Evolutionary conservation across 1,140 invertebrate genomes (phyloP).

Genomic region (Trichonephila clavipes): DNA sequence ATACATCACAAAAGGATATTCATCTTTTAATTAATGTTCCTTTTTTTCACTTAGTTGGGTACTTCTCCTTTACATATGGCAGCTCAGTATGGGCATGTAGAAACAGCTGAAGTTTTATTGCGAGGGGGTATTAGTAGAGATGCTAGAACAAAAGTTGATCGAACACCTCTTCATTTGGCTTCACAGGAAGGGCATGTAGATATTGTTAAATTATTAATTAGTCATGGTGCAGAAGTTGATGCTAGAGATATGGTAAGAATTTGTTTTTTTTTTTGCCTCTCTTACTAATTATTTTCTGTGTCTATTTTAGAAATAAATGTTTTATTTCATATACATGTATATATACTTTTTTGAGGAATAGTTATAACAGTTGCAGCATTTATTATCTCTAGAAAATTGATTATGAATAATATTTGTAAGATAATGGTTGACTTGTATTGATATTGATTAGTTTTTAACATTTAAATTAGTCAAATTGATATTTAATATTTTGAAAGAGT

Average conservation of each 20-base stretch:
- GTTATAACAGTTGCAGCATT: too few species aligned
- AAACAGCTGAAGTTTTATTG: constrained; percentile 90
- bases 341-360: too few species aligned
- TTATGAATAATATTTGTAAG: too few species aligned
- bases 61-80: constrained; percentile 94
- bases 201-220: constrained; percentile 89
- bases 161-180: constrained; percentile 93
- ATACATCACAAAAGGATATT: too few species aligned
- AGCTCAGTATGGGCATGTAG: constrained; percentile 90
- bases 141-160: constrained; percentile 94
- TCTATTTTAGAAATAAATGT: too few species aligned
- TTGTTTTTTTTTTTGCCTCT: not conserved
- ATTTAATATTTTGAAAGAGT: too few species aligned
- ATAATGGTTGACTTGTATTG: too few species aligned
- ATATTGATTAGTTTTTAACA: too few species aligned
- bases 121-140: constrained; percentile 92
- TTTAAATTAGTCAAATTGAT: too few species aligned
- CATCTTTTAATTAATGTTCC: not conserved
- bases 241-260: constrained; percentile 89
- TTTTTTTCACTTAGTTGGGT: constrained; percentile 85
- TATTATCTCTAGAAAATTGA: too few species aligned
- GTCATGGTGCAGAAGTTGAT: constrained; percentile 88
- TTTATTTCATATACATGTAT: too few species aligned
- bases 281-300: not conserved
- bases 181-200: constrained; percentile 90